Conservation (phyloP, 2,113 vertebrate species). For the Blennius ocellaris region DNA sequence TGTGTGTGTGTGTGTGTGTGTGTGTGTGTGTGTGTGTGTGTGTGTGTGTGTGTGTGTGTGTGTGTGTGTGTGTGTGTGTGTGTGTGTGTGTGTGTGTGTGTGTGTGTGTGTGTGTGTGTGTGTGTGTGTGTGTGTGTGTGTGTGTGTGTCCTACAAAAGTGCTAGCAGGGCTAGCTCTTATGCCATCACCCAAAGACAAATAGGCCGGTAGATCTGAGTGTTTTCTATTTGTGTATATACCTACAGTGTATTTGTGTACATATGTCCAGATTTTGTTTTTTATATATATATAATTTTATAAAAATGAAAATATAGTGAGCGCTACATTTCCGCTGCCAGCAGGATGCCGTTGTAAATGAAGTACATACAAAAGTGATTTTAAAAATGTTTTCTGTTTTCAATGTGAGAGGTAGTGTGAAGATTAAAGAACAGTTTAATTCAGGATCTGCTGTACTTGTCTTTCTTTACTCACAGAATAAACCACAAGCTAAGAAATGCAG, state of each 20-base stretch:
- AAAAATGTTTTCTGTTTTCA: constrained; percentile 63
- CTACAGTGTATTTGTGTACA: constrained; percentile 72
- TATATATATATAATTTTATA: constrained; percentile 77
- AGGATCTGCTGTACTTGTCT: background rate
- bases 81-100: constrained; percentile 19
- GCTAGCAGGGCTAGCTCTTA: constrained; percentile 78
- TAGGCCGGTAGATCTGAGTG: constrained; percentile 30
- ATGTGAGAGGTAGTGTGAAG: constrained; percentile 70
- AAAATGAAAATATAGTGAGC: constrained; percentile 69
- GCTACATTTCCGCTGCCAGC: constrained; percentile 69
- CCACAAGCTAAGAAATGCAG: no score
- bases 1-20: constrained; percentile 6
- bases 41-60: background rate
- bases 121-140: background rate
- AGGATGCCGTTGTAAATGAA: constrained; percentile 70
- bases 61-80: constrained; percentile 2
- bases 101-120: constrained; percentile 6
- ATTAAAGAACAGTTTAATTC: constrained; percentile 59
- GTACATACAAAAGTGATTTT: constrained; percentile 59
- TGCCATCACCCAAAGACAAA: constrained; percentile 34
- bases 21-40: constrained; percentile 6
- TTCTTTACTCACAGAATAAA: background rate
- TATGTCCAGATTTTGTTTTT: constrained; percentile 63
- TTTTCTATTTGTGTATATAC: constrained; percentile 69
- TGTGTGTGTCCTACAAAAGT: constrained; percentile 24